These are phyloP conservation scores for Agapetus fuscipes DNA, from an alignment of 2,888 invertebrate genomes.

Conservation along the genomic window DNA sequence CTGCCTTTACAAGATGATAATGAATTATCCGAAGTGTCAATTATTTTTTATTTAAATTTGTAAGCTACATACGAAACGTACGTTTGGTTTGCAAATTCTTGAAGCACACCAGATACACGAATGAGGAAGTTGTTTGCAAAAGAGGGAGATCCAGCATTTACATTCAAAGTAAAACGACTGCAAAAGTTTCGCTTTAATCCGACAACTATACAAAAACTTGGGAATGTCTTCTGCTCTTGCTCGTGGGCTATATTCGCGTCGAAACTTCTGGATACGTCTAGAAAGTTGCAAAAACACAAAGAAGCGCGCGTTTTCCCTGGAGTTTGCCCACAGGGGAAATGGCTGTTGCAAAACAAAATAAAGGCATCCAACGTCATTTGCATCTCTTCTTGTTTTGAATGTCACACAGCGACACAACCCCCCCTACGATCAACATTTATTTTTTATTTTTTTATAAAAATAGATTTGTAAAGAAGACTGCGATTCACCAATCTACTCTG, in stretches of 20 bases:
- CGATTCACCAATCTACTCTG: too few species aligned
- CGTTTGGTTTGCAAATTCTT: too few species aligned
- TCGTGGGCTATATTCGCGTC: not conserved
- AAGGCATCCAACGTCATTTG: conserved; percentile 8
- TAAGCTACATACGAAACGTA: too few species aligned
- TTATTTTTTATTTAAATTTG: too few species aligned
- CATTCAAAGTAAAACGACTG: not conserved
- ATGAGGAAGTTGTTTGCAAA: too few species aligned
- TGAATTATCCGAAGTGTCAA: too few species aligned
- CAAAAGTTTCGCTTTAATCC: conserved; percentile 4
- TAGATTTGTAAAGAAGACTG: too few species aligned
- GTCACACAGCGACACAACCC: conserved; percentile 5
- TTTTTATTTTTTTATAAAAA: too few species aligned
- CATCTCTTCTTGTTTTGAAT: conserved; percentile 10
- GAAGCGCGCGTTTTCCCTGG: conserved; percentile 9
- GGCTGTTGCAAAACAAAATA: conserved; percentile 11
- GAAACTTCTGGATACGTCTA: conserved; percentile 13
- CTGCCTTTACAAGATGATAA: too few species aligned
- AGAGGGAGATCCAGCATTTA: too few species aligned
- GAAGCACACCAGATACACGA: too few species aligned
- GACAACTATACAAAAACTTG: conserved; percentile 3
- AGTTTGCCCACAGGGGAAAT: conserved; percentile 7
- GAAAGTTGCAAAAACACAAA: conserved; percentile 12
- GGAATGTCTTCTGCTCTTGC: conserved; percentile 6
- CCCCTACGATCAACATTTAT: too few species aligned